Base-by-base conservation (phyloP, 2,888 invertebrate genomes). In the Synergus itoensis region DNA sequence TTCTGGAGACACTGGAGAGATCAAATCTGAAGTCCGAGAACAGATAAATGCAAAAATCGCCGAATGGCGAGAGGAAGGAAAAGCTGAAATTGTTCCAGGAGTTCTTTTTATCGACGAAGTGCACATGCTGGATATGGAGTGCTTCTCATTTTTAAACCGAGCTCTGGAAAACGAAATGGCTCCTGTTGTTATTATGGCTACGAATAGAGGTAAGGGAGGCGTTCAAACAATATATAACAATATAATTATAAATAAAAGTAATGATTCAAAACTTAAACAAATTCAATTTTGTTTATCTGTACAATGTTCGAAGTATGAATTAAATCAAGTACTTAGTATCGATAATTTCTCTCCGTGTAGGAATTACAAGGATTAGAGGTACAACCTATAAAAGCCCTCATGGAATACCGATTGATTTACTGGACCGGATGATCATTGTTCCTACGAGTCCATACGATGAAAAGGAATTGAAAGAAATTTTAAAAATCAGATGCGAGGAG, bases 41-140 rank as follows among this genome's bases (percentile, higher is more conserved):
- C 99, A 99, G 92, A 99, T 99, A 85, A 99, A 99, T 92, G 95
- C 96, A 63, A 99, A 98, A 92, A 98, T 99, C 0, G 96, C 97
- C 0, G 99, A 99, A 92, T 99, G 99, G 99, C 94, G 99, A 36
- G 99, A 99, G 91, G 99, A 99, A 92, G 99, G 99, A 1, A 99
- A 99, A 92, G 99, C 99, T 0, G 99, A 99, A 92, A 98, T 99
- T 89, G 98, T 99, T 53, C 99, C 99, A 0, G 99, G 99, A 0
- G 99, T 99, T 1, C 93, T 99, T 2, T 99, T 99, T 89, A 96
- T 99, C 84, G 99, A 99, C 90, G 99, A 99, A 94, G 98, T 96
- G 81, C 99, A 99, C 91, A 99, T 99, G 99, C 93, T 99, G 84
- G 99, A 99, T 91, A 98, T 99, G 64, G 99, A 99, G 92, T 99